Evolutionary conservation across 2,888 invertebrate genomes (phyloP).

Genomic region (Polietes domitor): DNA sequence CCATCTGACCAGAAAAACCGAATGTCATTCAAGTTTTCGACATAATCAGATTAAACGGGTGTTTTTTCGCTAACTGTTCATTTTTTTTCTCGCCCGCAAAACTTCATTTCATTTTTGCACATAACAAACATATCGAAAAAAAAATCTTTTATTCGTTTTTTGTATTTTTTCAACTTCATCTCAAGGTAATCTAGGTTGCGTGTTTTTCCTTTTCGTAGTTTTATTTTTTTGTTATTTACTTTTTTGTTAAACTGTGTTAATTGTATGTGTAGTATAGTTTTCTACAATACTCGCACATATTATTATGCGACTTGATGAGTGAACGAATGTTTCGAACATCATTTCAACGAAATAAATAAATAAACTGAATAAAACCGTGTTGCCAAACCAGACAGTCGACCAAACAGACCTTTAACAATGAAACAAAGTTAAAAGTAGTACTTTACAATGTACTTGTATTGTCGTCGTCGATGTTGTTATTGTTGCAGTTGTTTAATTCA

Average conservation of each 20-base stretch:
- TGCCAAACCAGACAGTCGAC: slow-evolving; percentile 60
- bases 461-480: slow-evolving; percentile 1
- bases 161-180: slow-evolving; percentile 48
- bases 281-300: slow-evolving; percentile 35
- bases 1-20: background rate
- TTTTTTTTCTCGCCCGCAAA: background rate
- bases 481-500: slow-evolving; percentile 15
- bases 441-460: slow-evolving; percentile 8
- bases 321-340: slow-evolving; percentile 36
- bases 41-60: slow-evolving; percentile 29
- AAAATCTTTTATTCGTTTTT: slow-evolving; percentile 31
- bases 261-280: slow-evolving; percentile 46
- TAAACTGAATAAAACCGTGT: slow-evolving; percentile 34
- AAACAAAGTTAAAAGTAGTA: slow-evolving; percentile 18
- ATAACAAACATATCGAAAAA: slow-evolving; percentile 13
- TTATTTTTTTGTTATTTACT: slow-evolving; percentile 26
- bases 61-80: background rate
- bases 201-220: slow-evolving; percentile 48
- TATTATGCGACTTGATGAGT: slow-evolving; percentile 37
- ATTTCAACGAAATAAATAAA: slow-evolving; percentile 28
- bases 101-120: slow-evolving; percentile 14
- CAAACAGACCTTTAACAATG: slow-evolving; percentile 55
- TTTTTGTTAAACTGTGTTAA: slow-evolving; percentile 63
- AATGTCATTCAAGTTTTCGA: slow-evolving; percentile 9
- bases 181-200: slow-evolving; percentile 68